Conservation (phyloP, 2,888 invertebrate species). For the Tetanocera ferruginea region DNA sequence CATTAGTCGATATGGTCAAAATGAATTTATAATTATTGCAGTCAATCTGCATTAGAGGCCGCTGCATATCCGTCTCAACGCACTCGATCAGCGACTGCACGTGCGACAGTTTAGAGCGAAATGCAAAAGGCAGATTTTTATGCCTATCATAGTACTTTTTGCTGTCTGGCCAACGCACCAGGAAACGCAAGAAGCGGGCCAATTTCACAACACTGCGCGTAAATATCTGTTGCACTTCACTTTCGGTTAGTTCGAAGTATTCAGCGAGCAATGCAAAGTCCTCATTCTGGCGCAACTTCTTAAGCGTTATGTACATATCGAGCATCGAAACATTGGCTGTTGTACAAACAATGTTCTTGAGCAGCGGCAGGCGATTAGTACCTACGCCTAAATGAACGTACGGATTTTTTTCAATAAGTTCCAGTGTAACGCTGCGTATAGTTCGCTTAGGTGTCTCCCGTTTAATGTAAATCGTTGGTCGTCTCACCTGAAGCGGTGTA, state of each 20-base stretch:
- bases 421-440: slow-evolving; percentile 62
- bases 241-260: slow-evolving; percentile 63
- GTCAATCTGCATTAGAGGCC: slow-evolving; percentile 58
- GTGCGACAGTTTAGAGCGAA: slow-evolving; percentile 64
- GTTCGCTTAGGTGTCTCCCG: slow-evolving; percentile 63
- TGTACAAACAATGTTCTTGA: slow-evolving; percentile 64
- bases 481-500: slow-evolving; percentile 50
- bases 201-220: slow-evolving; percentile 60
- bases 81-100: slow-evolving; percentile 68
- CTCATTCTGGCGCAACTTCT: slow-evolving; percentile 66
- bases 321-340: slow-evolving; percentile 61
- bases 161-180: slow-evolving; percentile 67
- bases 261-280: slow-evolving; percentile 64
- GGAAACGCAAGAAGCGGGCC: slow-evolving; percentile 62
- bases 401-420: slow-evolving; percentile 64
- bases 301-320: slow-evolving; percentile 64
- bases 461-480: slow-evolving; percentile 65
- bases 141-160: slow-evolving; percentile 66
- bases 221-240: slow-evolving; percentile 63
- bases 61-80: slow-evolving; percentile 66
- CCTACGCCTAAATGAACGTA: slow-evolving; percentile 61
- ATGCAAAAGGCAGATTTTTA: slow-evolving; percentile 66
- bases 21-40: slow-evolving; percentile 67
- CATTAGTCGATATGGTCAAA: slow-evolving; percentile 65
- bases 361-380: slow-evolving; percentile 57